Evolutionary conservation across 2,113 vertebrate species (phyloP).

Genomic region (Mystacornis crossleyi): DNA sequence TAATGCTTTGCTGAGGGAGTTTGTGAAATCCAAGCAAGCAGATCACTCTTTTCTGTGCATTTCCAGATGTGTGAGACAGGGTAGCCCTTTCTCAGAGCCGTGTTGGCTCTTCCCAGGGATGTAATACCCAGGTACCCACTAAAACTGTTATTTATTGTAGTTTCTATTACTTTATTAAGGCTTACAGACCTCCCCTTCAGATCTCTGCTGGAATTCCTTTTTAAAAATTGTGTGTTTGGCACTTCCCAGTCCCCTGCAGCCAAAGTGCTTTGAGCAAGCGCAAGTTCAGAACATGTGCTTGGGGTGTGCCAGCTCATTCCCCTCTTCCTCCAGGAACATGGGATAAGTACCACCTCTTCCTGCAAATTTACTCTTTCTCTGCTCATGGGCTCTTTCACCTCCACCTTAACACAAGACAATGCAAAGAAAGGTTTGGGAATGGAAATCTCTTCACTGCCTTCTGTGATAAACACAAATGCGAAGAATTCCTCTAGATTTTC

Average conservation of each 20-base stretch:
- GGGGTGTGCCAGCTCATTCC: neutral
- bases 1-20: neutral
- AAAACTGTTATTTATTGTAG: neutral
- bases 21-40: neutral
- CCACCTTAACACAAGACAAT: neutral
- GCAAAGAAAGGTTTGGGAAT: neutral
- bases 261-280: neutral
- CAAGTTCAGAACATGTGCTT: too few species aligned
- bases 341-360: neutral
- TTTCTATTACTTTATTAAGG: neutral
- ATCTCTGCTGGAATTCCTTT: neutral
- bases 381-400: neutral
- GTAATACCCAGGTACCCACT: too few species aligned
- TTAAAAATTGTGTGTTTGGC: rapidly evolving
- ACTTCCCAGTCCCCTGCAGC: neutral
- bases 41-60: neutral
- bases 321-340: neutral
- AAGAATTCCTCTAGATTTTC: neutral
- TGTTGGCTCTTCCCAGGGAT: neutral
- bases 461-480: neutral
- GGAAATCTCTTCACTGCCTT: neutral
- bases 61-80: neutral
- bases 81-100: neutral
- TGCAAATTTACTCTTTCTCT: neutral
- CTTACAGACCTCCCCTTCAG: neutral